Evolutionary conservation across 2,797 vertebrate species (phyloP), one percentile per base, ranked within the genome.

Genomic region (Anguilla megastoma): DNA sequence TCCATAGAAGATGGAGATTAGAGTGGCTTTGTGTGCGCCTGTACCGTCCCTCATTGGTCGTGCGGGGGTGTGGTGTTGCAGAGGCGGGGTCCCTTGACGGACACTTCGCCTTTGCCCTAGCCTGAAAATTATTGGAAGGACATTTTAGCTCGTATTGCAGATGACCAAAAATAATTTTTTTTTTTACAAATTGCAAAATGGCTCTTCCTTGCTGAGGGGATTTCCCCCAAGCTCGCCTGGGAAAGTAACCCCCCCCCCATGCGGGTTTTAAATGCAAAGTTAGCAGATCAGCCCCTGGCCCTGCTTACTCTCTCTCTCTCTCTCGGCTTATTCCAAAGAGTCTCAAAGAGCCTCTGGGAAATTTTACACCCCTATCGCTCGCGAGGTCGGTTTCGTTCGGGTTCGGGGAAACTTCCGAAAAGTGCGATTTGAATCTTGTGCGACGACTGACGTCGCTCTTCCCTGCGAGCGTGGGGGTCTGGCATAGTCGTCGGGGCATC

Each of bases 291-390:
- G 90, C 90, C 92, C 74, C 89, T 88, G 90, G 90, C 94, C 93
- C 91, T 92, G 92, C 93, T 93, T 93, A 95, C 94, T 95, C 93
- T 93, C 93, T 50, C 50, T 50, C 48, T 50, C 36, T 96, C 95
- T 74, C n/a, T 30, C 93, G 95, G 95, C 96, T 95, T 96, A 93
- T 94, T 96, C 94, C 95, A n/a, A n/a, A n/a, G 95, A 96, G 94
- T 95, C 95, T 95, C 95, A 95, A 94, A 95, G 92, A 95, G 90
- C 91, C 94, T 94, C 93, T 94, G 93, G 93, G 93, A 96, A 94
- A 95, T 95, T 96, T 96, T 94, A 96, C 95, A 95, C 94, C 94
- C 90, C 93, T 93, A 92, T 95, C 95, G 94, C 95, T 95, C 94
- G 94, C 93, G 92, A 95, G 95, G 94, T 95, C 94, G 90, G 91